Conservation (phyloP, 2,888 invertebrate species). For the Elgonia sp. region DNA sequence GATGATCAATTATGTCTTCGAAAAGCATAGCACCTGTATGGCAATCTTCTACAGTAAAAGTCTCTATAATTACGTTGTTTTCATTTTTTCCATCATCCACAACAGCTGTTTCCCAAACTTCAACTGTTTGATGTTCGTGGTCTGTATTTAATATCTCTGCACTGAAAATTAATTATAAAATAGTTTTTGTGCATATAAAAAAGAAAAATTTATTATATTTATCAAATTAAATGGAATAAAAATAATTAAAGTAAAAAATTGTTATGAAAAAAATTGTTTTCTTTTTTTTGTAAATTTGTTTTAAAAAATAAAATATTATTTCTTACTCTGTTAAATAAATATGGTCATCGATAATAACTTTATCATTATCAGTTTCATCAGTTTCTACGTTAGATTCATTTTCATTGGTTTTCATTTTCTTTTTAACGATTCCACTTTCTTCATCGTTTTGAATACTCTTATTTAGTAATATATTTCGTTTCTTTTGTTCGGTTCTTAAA, state of each 20-base stretch:
- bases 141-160: constrained; percentile 50
- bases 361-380: constrained; percentile 31
- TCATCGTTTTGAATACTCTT: constrained; percentile 25
- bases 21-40: constrained; percentile 81
- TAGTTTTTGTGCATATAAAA: not conserved
- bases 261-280: not conserved
- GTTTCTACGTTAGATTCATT: constrained; percentile 8
- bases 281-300: not conserved
- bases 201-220: not conserved
- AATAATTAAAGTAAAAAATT: no score
- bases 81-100: constrained; percentile 31
- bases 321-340: constrained; percentile 64
- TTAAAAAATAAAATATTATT: not conserved
- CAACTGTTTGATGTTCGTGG: constrained; percentile 61
- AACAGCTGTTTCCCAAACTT: constrained; percentile 60
- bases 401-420: constrained; percentile 32
- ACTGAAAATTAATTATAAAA: constrained; percentile 4
- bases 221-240: not conserved
- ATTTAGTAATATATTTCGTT: constrained; percentile 34
- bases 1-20: constrained; percentile 84
- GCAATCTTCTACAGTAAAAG: constrained; percentile 39
- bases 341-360: constrained; percentile 43
- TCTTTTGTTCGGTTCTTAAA: constrained; percentile 66
- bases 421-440: constrained; percentile 18
- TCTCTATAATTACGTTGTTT: constrained; percentile 32